A percentile compares a stretch with the other conserved stretches of the same genome.
These are phyloP conservation scores for Charanyca ferruginea DNA, from an alignment of 2,888 invertebrate species.

Conservation along the genomic window DNA sequence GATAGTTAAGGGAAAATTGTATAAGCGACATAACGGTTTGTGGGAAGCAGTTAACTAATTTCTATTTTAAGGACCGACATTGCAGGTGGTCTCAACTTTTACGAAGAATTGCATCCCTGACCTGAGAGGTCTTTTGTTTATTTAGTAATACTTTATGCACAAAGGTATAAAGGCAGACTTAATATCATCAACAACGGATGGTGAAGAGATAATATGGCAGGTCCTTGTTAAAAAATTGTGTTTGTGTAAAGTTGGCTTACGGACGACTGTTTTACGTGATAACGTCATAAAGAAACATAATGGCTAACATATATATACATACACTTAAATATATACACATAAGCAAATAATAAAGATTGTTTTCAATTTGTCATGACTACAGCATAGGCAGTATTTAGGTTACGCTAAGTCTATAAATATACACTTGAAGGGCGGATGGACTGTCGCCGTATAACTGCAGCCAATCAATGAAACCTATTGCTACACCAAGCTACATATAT, in stretches of 20 bases:
- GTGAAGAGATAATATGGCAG: too few species aligned
- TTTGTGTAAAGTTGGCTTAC: too few species aligned
- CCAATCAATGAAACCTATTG: constrained; percentile 27
- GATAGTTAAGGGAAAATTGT: neutral
- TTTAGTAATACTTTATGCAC: too few species aligned
- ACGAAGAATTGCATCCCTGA: neutral
- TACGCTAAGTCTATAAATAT: neutral
- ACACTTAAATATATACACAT: too few species aligned
- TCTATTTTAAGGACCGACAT: neutral
- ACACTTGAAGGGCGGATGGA: neutral
- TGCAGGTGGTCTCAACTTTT: neutral
- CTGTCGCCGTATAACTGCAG: neutral
- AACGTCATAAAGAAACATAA: too few species aligned
- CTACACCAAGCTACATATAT: neutral
- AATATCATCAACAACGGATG: too few species aligned
- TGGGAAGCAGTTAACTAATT: neutral
- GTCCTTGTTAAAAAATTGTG: too few species aligned
- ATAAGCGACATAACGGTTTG: constrained; percentile 5
- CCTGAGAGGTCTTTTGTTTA: neutral
- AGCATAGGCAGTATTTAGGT: neutral
- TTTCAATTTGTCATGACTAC: neutral
- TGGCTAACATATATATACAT: too few species aligned
- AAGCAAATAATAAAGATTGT: neutral
- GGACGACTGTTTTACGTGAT: too few species aligned
- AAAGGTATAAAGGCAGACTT: too few species aligned